Conservation (phyloP, 2,113 vertebrate species). For the Barnardius zonarius region DNA sequence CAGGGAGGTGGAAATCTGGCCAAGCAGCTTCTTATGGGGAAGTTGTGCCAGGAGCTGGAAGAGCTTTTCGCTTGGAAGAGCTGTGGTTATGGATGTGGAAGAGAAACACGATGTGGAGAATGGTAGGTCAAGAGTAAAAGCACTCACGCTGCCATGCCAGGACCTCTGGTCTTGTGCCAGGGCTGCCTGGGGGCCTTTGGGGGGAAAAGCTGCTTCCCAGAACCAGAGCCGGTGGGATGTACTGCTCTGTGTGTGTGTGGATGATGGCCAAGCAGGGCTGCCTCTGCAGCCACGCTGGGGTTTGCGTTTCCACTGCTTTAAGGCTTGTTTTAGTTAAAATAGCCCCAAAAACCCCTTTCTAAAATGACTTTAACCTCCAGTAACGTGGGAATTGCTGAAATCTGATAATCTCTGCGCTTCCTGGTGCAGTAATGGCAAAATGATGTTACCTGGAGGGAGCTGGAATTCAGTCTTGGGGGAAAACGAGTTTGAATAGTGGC, state of each 20-base stretch:
- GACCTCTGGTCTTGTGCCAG: background rate
- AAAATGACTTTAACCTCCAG: background rate
- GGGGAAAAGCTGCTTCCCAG: background rate
- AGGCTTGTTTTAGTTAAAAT: background rate
- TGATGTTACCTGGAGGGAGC: background rate
- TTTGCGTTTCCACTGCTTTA: background rate
- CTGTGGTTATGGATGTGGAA: background rate
- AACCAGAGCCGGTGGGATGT: background rate
- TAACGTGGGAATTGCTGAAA: background rate
- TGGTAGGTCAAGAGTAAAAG: background rate
- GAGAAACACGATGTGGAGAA: background rate
- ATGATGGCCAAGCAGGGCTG: background rate
- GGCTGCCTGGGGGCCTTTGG: background rate
- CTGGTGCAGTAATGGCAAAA: background rate
- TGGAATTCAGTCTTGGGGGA: background rate
- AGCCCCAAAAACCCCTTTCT: background rate
- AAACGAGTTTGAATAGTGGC: background rate
- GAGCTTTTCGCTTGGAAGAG: background rate
- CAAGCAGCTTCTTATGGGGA: background rate
- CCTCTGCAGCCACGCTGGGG: rapidly evolving
- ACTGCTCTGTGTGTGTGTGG: rapidly evolving
- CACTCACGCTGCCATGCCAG: rapidly evolving
- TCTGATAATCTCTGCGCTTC: background rate
- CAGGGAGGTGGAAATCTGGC: background rate
- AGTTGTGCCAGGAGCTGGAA: background rate